phyloP scores from a whole-genome alignment of 1,140 invertebrate species.

The Diabrotica virgifera region DNA sequence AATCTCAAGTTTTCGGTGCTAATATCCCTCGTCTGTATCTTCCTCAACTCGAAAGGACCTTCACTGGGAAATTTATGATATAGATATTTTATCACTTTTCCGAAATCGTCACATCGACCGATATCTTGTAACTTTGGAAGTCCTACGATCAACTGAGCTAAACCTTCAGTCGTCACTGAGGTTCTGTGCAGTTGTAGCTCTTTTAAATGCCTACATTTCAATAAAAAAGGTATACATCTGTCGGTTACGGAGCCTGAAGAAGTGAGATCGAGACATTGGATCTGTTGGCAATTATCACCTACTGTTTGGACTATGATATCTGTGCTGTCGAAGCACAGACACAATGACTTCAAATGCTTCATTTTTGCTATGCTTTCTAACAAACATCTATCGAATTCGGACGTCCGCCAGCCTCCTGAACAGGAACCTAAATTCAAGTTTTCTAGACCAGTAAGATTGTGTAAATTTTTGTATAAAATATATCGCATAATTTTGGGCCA shows the following conservation, averaged over 20 bases:
- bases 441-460: conserved; percentile 59
- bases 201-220: conserved; percentile 56
- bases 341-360: conserved; percentile 59
- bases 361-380: conserved; percentile 49
- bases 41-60: conserved; percentile 56
- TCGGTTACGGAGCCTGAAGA: conserved; percentile 68
- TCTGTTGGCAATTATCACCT: conserved; percentile 56
- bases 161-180: conserved; percentile 60
- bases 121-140: conserved; percentile 62
- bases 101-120: conserved; percentile 67
- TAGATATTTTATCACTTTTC: conserved; percentile 60
- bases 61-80: conserved; percentile 51
- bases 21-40: conserved; percentile 63
- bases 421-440: conserved; percentile 66
- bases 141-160: conserved; percentile 58
- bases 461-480: conserved; percentile 63
- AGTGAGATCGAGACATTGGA: conserved; percentile 64
- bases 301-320: conserved; percentile 63
- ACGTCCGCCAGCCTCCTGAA: conserved; percentile 66
- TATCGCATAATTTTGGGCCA: conserved; percentile 71
- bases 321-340: conserved; percentile 69
- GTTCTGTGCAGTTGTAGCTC: conserved; percentile 64
- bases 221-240: conserved; percentile 58
- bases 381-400: conserved; percentile 58
- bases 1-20: conserved; percentile 59